These are phyloP conservation scores for Chalcosyrphus nemorum DNA, from an alignment of 2,888 invertebrate genomes.

Conservation along the genomic window DNA sequence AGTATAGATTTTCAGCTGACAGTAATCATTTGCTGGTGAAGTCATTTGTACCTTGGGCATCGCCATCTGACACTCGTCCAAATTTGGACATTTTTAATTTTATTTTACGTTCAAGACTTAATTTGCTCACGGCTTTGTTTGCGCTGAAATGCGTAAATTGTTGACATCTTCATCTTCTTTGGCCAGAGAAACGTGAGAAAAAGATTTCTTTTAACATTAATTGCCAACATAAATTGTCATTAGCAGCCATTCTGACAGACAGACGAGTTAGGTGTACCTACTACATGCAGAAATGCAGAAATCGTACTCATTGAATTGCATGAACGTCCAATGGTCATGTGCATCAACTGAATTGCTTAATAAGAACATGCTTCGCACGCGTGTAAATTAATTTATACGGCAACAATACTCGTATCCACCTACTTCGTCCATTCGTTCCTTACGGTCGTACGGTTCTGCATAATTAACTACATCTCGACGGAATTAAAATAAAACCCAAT, in stretches of 20 bases:
- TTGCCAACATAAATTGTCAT: conserved; percentile 61
- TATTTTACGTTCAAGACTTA: neutral
- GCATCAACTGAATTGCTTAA: conserved; percentile 61
- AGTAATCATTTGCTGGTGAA: too few species aligned
- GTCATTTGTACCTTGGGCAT: conserved; percentile 53
- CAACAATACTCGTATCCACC: conserved; percentile 59
- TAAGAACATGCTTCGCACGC: conserved; percentile 69
- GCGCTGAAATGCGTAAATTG: conserved; percentile 28
- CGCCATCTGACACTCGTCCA: conserved; percentile 64
- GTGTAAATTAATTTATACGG: conserved; percentile 70
- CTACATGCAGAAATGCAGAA: conserved; percentile 32
- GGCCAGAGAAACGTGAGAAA: conserved; percentile 54
- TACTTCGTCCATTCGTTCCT: too few species aligned
- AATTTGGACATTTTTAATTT: conserved; percentile 37
- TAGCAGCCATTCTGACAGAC: conserved; percentile 18
- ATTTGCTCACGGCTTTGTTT: conserved; percentile 7
- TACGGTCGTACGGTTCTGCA: conserved; percentile 28
- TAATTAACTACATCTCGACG: conserved; percentile 52
- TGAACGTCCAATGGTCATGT: conserved; percentile 15
- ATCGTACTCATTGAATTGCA: too few species aligned
- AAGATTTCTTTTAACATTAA: conserved; percentile 47
- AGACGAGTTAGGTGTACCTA: neutral
- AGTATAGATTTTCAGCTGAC: too few species aligned
- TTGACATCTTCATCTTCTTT: conserved; percentile 39
- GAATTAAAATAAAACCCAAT: conserved; percentile 57